phyloP scores from a whole-genome alignment of 2,888 invertebrate species.

The Oxystoma pomonae region DNA sequence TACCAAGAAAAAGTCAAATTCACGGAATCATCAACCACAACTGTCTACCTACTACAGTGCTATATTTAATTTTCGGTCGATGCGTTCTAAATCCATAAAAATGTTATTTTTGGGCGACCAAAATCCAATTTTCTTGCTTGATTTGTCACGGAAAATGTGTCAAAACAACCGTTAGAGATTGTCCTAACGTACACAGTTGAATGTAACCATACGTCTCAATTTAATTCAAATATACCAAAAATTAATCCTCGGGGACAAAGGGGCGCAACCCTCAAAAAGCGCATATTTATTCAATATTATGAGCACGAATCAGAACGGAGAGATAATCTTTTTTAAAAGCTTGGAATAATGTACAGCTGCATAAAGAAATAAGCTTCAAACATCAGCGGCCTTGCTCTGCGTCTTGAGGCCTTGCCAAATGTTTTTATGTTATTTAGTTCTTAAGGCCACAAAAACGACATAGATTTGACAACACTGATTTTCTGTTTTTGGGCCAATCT shows the following conservation, averaged over 20 bases:
- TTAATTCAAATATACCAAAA: constrained; percentile 41
- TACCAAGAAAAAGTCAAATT: not conserved
- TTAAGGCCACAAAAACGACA: too few species aligned
- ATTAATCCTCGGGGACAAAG: constrained; percentile 40
- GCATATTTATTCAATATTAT: constrained; percentile 43
- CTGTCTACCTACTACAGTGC: not conserved
- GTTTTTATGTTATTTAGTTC: too few species aligned
- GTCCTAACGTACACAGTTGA: constrained; percentile 29
- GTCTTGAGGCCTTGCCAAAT: not conserved
- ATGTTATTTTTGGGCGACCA: not conserved
- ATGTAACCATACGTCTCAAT: constrained; percentile 39
- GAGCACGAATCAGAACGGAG: constrained; percentile 29
- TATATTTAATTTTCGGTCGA: not conserved
- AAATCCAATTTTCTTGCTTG: not conserved
- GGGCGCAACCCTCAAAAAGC: constrained; percentile 33
- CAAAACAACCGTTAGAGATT: constrained; percentile 41
- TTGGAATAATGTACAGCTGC: not conserved
- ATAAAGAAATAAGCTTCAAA: not conserved
- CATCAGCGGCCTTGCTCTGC: not conserved
- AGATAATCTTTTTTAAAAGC: constrained; percentile 20
- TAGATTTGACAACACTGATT: too few species aligned
- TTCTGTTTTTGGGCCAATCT: too few species aligned
- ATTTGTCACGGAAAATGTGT: constrained; percentile 24
- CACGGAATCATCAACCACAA: not conserved
- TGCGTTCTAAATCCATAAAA: not conserved